Conservation (phyloP, 2,888 invertebrate genomes). For the Ceratothoa steindachneri region DNA sequence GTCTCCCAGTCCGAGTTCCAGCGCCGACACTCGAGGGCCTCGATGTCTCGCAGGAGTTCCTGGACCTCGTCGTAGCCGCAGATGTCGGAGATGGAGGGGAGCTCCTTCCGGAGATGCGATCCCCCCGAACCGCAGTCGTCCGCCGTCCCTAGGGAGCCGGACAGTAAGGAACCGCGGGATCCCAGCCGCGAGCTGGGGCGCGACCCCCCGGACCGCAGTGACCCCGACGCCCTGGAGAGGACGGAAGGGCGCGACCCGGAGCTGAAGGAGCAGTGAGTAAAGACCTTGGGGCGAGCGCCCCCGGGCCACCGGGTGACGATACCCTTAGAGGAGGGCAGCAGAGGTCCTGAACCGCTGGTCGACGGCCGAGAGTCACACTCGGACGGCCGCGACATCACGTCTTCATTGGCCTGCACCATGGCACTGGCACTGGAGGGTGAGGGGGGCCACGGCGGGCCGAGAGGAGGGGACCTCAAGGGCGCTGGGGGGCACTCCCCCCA, state of each 20-base stretch:
- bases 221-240: conserved; percentile 43
- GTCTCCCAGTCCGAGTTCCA: conserved; percentile 47
- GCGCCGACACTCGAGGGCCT: conserved; percentile 41
- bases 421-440: conserved; percentile 23
- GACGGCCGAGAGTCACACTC: conserved; percentile 46
- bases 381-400: conserved; percentile 41
- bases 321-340: conserved; percentile 11
- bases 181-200: conserved; percentile 41
- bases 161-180: conserved; percentile 40
- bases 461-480: conserved; percentile 16
- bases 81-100: conserved; percentile 46
- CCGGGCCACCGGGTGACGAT: conserved; percentile 44
- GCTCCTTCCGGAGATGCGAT: conserved; percentile 40
- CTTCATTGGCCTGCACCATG: conserved; percentile 48
- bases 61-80: conserved; percentile 47
- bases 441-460: conserved; percentile 14
- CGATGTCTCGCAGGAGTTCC: conserved; percentile 45
- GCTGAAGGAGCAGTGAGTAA: conserved; percentile 46
- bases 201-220: conserved; percentile 36
- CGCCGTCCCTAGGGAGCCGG: conserved; percentile 42
- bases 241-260: conserved; percentile 44
- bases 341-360: conserved; percentile 45
- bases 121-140: conserved; percentile 41
- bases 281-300: conserved; percentile 45
- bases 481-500: conserved; percentile 22